These are phyloP conservation scores for Lepidonotus clava DNA, from an alignment of 2,888 invertebrate species.

Conservation along the genomic window DNA sequence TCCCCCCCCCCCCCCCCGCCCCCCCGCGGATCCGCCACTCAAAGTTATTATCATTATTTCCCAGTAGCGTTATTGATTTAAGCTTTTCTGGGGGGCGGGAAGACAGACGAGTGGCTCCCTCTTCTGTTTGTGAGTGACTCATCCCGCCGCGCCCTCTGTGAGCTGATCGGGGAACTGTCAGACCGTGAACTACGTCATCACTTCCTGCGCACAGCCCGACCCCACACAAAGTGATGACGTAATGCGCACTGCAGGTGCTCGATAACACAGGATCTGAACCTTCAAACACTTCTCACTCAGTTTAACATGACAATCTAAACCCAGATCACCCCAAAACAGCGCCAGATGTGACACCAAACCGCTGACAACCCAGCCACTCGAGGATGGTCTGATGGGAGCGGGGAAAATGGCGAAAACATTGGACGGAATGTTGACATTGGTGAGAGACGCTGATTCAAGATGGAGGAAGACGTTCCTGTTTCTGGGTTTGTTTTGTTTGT, in stretches of 20 bases:
- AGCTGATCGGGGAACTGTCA: too few species aligned
- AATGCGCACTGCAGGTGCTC: neutral
- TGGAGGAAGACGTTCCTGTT: slow-evolving; percentile 5
- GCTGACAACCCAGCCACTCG: neutral
- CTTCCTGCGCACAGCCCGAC: too few species aligned
- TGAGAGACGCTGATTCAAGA: slow-evolving; percentile 31
- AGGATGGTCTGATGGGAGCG: too few species aligned
- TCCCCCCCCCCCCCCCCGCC: too few species aligned
- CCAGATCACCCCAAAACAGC: neutral
- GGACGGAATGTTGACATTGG: slow-evolving; percentile 31
- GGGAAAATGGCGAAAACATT: neutral
- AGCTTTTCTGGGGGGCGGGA: too few species aligned
- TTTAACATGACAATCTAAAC: neutral
- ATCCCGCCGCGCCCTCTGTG: too few species aligned
- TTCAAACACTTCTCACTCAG: neutral
- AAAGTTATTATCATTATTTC: too few species aligned
- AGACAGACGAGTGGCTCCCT: too few species aligned
- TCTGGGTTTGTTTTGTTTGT: slow-evolving; percentile 46
- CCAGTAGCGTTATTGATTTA: too few species aligned
- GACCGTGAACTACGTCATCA: too few species aligned
- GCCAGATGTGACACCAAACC: neutral
- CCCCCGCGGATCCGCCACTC: too few species aligned
- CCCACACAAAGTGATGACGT: neutral
- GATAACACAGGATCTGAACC: neutral
- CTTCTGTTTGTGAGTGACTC: too few species aligned